Base-by-base conservation (phyloP, 2,888 invertebrate species). In the Pseudococcus longispinus region DNA sequence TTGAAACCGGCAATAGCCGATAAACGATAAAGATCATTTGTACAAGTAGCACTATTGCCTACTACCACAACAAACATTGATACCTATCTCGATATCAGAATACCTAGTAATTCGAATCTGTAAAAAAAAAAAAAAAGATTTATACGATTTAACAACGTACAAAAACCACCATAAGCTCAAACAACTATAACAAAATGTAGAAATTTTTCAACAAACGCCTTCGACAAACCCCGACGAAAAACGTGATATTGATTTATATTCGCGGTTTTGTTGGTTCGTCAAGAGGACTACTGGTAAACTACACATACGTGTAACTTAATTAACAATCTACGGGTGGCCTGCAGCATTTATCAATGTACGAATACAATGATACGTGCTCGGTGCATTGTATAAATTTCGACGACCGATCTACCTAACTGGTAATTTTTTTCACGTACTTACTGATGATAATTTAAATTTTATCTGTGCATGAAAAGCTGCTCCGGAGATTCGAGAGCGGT, bases 281-380 rank as follows among this genome's bases (percentile, higher is more conserved):
- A 70, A 70, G 70, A 60, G 23, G 4, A 60, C 60, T 60, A 60
- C 23, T 60, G 6, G 6, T n/a, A 26, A 9, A 26, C 26, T 15
- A 70, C 23, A 55, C 60, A 20, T 29, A 70, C 29, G 13, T 18
- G 74, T 80, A 37, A 42, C 37, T 80, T 80, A 80, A 80, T 80
- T 80, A 80, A 80, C 15, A 80, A 80, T 80, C 77, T 11, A 42
- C 77, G 42, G 77, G 77, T 80, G 77, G 77, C 42, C 77, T 42
- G 29, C 4, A 13, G 42, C 42, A 42, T 80, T 80, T 42, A 42
- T 80, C 42, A 80, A 8, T 42, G 37, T 42, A 42, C 37, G 6
- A 32, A 6, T 32, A 51, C 23, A 60, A 3, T n/a, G 15, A 8
- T 23, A 80, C 77, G 42, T 70, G 29, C 29, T 70, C 26, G 15